A percentile compares a stretch with the other conserved stretches of the same genome.
Evolutionary conservation across 2,113 vertebrate genomes (phyloP).

Genomic region (Oreochromis niloticus): DNA sequence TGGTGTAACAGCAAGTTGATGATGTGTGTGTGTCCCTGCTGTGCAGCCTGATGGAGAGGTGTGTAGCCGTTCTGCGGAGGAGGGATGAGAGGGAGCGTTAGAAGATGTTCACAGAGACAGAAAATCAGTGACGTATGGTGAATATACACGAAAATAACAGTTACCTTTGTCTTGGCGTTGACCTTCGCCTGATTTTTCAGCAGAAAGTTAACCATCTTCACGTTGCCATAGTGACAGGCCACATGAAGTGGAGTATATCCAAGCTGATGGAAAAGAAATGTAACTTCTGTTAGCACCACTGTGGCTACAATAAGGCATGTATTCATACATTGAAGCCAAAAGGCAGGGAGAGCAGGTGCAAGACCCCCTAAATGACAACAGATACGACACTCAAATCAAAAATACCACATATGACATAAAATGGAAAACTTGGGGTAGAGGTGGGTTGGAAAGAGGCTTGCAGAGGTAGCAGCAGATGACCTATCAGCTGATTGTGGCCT

Average conservation of each 20-base stretch:
- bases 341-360: background rate
- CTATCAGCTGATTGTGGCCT: background rate
- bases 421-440: background rate
- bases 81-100: background rate
- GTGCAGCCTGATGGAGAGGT: constrained; percentile 91
- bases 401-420: background rate
- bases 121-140: no score
- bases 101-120: background rate
- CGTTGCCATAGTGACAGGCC: constrained; percentile 96
- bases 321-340: background rate
- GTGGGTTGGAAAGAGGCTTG: background rate
- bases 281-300: background rate
- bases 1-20: constrained; percentile 93
- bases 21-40: constrained; percentile 97
- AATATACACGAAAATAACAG: background rate
- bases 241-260: constrained; percentile 95
- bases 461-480: background rate
- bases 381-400: accelerated
- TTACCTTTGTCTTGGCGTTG: constrained; percentile 94
- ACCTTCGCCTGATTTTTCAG: constrained; percentile 92
- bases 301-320: background rate
- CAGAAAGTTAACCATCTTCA: constrained; percentile 95
- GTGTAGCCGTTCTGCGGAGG: constrained; percentile 91
- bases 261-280: constrained; percentile 73
- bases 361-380: background rate